These are phyloP conservation scores for Lepas anatifera DNA, from an alignment of 2,888 invertebrate genomes.

Conservation along the genomic window DNA sequence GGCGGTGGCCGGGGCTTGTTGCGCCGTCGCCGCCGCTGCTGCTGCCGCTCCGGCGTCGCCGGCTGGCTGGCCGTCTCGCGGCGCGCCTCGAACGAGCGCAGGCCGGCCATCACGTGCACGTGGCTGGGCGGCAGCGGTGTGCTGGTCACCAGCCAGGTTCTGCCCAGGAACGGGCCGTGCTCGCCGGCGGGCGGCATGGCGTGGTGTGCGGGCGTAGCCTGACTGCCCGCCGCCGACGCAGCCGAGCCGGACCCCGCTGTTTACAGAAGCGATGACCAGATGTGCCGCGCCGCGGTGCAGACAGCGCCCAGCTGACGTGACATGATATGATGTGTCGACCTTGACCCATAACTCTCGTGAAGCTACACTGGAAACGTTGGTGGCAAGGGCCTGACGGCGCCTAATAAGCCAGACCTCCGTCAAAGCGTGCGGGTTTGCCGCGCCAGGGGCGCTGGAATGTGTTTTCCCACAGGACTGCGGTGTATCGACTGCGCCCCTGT, in stretches of 20 bases:
- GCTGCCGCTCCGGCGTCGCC: background rate
- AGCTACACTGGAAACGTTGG: no score
- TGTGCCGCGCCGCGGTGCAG: no score
- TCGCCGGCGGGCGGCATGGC: background rate
- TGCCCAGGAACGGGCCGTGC: background rate
- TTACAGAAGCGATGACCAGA: slow-evolving; percentile 1
- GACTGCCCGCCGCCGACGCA: background rate
- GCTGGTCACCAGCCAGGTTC: slow-evolving; percentile 7
- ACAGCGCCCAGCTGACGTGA: no score
- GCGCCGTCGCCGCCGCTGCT: background rate
- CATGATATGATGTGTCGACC: no score
- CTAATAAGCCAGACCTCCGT: no score
- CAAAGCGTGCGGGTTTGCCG: no score
- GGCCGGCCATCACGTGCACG: background rate
- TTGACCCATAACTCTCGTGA: no score
- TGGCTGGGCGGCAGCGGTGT: slow-evolving; percentile 7
- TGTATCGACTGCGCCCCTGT: no score
- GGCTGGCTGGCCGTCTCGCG: background rate
- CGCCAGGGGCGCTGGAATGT: no score
- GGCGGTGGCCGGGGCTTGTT: background rate
- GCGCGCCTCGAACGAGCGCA: slow-evolving; percentile 8
- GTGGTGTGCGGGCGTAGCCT: background rate
- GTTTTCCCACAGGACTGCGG: no score
- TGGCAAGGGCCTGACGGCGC: no score
- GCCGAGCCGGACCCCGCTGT: background rate